Evolutionary conservation across 1,140 invertebrate species (phyloP), one percentile per base, ranked within the genome.

Genomic region (Sesamia nonagrioides): DNA sequence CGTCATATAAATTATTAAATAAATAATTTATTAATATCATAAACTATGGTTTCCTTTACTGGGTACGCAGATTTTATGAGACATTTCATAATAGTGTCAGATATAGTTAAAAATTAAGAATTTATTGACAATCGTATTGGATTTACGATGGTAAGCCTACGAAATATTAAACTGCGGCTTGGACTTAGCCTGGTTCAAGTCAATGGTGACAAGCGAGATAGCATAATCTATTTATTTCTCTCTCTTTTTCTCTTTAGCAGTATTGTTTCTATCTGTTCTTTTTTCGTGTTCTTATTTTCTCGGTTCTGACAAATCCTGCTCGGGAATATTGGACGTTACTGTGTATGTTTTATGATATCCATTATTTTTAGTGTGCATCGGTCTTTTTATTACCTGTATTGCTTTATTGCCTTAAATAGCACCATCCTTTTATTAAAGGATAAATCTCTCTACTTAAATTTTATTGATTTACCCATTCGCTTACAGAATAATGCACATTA

Each of bases 81-180:
- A 42, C 61, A 66, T 42, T 40, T 66, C 61, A 42, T 35, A 61
- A 35, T 68, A 61, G 42, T 60, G 80, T 82, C 82, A 86, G 84
- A 84, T 73, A 48, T 74, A 71, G 72, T 80, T 81, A 83, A 86
- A 85, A 84, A 58, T 83, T 73, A 45, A 80, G 58, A 83, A 85
- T 86, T 88, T 88, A 88, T 85, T 77, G 74, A 71, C 69, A 71
- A 80, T 85, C 78, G 72, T 54, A 79, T 40, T 52, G 37, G 68
- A 88, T 86, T 88, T 86, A 88, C 82, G 84, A 79, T 79, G 52
- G 79, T 78, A 81, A 81, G 72, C 79, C 74, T 84, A 86, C 79
- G 78, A 85, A 86, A 88, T 88, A 88, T 88, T 85, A 85, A 86
- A 86, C 85, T 84, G 84, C 76, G 68, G 52, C 56, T 42, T 52